phyloP scores from a whole-genome alignment of 1,140 invertebrate species.

The Melipona quadrifasciata region DNA sequence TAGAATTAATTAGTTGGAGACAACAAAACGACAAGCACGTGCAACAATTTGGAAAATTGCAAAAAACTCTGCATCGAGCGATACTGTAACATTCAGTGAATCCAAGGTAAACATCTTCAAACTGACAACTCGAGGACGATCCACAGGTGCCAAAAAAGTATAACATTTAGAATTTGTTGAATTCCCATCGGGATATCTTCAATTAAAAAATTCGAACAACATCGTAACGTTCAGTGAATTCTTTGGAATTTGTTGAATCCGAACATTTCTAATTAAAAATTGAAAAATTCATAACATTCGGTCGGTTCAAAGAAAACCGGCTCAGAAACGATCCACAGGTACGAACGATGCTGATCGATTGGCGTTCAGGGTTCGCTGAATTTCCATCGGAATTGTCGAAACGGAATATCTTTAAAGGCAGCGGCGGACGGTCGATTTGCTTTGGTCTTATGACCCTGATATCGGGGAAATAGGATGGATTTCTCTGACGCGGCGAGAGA shows the following conservation, averaged over 20 bases:
- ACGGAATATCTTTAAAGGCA: conserved; percentile 12
- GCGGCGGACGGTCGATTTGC: conserved; percentile 17
- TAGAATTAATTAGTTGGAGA: neutral
- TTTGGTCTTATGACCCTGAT: conserved; percentile 46
- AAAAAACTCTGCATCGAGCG: too few relatives aligned
- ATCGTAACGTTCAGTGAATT: too few relatives aligned
- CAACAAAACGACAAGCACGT: neutral
- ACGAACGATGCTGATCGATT: too few relatives aligned
- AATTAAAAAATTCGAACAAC: too few relatives aligned
- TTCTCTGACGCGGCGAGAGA: conserved; percentile 25
- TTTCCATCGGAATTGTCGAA: neutral
- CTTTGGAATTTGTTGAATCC: too few relatives aligned
- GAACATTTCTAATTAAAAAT: too few relatives aligned
- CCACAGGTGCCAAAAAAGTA: neutral
- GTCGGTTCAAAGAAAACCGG: too few relatives aligned
- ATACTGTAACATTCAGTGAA: neutral
- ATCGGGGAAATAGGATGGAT: conserved; percentile 42
- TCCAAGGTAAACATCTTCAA: neutral
- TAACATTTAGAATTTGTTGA: too few relatives aligned
- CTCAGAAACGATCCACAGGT: too few relatives aligned
- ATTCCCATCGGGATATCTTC: neutral
- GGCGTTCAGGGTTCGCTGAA: neutral
- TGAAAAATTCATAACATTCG: too few relatives aligned
- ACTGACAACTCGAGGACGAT: neutral
- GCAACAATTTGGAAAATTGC: too few relatives aligned